phyloP scores from a whole-genome alignment of 2,888 invertebrate genomes.

The Argynnis bischoffii region DNA sequence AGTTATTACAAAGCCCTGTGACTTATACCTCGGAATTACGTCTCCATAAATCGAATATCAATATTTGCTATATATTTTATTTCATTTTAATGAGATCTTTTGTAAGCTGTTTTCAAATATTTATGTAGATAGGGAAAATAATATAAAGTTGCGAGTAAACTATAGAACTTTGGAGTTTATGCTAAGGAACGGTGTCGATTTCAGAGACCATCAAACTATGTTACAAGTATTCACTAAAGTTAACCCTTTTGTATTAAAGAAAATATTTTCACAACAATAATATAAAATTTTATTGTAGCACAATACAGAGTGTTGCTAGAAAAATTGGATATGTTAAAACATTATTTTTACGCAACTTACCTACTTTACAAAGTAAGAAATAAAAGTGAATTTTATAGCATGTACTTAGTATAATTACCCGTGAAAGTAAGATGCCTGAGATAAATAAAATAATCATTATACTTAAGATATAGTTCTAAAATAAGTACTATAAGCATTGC shows the following conservation, averaged over 20 bases:
- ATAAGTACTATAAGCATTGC: too few relatives aligned
- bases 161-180: constrained; percentile 11
- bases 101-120: constrained; percentile 4
- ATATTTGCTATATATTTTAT: constrained; percentile 21
- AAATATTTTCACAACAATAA: neutral
- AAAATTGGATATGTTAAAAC: neutral
- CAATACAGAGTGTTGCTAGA: neutral
- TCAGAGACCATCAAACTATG: constrained; percentile 5
- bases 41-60: constrained; percentile 26
- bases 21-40: constrained; percentile 24
- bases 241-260: constrained; percentile 3
- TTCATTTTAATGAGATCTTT: constrained; percentile 21
- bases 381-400: too few relatives aligned
- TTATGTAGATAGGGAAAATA: constrained; percentile 16
- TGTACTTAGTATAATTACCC: too few relatives aligned
- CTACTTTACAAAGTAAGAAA: neutral
- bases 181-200: neutral
- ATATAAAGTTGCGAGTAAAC: constrained; percentile 3
- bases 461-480: too few relatives aligned
- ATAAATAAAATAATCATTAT: too few relatives aligned
- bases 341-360: neutral
- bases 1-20: constrained; percentile 37
- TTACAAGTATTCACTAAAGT: constrained; percentile 8
- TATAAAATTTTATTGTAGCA: neutral
- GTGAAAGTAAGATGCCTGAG: too few relatives aligned